Conservation (phyloP, 2,888 invertebrate species). For the Ormyrus thymus region DNA sequence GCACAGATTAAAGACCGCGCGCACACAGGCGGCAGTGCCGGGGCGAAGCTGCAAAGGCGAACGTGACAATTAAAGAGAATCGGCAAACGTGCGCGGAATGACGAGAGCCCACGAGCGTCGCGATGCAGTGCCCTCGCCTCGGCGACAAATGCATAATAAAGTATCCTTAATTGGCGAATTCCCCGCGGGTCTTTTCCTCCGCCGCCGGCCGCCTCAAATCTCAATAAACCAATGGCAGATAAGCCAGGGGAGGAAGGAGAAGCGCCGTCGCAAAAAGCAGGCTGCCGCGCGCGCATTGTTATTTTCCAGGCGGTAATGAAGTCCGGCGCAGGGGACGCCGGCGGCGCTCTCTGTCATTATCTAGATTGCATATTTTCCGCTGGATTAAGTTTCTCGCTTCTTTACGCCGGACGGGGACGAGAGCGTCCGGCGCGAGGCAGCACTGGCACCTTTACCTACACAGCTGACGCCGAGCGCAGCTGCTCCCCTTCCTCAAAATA, state of each 20-base stretch:
- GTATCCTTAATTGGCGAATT: constrained; percentile 54
- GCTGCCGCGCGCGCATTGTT: not conserved
- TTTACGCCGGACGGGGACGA: not conserved
- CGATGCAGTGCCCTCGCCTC: constrained; percentile 5
- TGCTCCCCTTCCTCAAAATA: constrained; percentile 22
- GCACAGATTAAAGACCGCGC: not conserved
- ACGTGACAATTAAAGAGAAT: constrained; percentile 59
- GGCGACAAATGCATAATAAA: constrained; percentile 55
- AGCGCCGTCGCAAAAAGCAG: not conserved
- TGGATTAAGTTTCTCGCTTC: constrained; percentile 68
- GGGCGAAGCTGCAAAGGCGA: not conserved
- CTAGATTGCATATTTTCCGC: constrained; percentile 74
- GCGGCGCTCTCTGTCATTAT: constrained; percentile 69
- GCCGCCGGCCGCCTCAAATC: too few relatives aligned
- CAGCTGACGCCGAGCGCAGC: not conserved
- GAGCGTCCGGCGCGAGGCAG: not conserved
- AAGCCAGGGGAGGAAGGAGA: too few relatives aligned
- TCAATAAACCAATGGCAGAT: too few relatives aligned
- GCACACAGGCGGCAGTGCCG: not conserved
- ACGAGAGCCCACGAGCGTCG: constrained; percentile 4
- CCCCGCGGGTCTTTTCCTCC: constrained; percentile 6
- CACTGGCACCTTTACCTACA: constrained; percentile 1
- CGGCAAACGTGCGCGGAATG: constrained; percentile 59
- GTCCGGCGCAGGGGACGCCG: constrained; percentile 60
- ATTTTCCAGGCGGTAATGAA: constrained; percentile 66